Conservation (phyloP, 2,797 vertebrate genomes). For the Melanotaenia maccullochi region DNA sequence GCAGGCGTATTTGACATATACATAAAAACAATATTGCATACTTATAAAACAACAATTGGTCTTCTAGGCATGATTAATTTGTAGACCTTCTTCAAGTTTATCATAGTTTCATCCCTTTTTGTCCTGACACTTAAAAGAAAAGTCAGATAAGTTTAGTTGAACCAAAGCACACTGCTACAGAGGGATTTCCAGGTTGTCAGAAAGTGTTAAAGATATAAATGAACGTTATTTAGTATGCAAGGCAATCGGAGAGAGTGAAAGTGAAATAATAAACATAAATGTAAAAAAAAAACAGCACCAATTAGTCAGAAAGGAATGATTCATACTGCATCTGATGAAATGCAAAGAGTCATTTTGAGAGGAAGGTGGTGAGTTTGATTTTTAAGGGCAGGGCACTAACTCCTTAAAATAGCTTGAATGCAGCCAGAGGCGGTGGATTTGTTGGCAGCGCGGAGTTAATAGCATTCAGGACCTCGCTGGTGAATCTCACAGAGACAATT, state of each 20-base stretch:
- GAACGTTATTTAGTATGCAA: background rate
- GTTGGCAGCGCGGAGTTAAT: background rate
- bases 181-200: background rate
- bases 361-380: background rate
- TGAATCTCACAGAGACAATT: slow-evolving; percentile 1
- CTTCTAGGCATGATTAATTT: background rate
- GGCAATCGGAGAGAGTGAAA: background rate
- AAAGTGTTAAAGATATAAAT: background rate
- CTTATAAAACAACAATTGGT: background rate
- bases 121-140: background rate
- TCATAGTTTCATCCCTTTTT: background rate
- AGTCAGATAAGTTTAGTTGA: background rate
- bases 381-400: background rate
- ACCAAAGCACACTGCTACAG: background rate
- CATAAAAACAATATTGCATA: background rate
- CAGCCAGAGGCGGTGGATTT: slow-evolving; percentile 11
- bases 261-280: background rate
- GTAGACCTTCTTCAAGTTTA: background rate
- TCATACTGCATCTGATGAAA: background rate
- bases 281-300: background rate
- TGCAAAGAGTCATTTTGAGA: background rate
- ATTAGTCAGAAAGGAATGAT: background rate
- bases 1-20: background rate
- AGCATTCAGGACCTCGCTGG: slow-evolving; percentile 3
- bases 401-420: slow-evolving; percentile 9